Conservation (phyloP, 2,888 invertebrate species). For the Lypha dubia region DNA sequence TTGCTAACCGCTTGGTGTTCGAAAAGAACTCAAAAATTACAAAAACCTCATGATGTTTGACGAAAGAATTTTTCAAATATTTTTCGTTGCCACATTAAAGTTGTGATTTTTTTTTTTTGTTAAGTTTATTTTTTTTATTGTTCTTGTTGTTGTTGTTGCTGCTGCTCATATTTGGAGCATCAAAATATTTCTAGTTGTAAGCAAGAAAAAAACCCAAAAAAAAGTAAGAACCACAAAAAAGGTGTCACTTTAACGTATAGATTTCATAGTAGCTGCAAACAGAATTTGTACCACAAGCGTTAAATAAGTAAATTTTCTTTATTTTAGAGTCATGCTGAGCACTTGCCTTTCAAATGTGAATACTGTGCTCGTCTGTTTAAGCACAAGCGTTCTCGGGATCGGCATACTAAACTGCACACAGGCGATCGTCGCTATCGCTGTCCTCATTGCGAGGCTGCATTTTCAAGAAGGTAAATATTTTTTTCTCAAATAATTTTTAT, state of each 20-base stretch:
- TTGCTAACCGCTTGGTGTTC: constrained; percentile 57
- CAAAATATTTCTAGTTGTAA: constrained; percentile 67
- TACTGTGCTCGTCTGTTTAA: constrained; percentile 96
- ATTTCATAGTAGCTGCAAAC: background rate
- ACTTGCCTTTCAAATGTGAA: constrained; percentile 95
- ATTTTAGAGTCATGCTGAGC: constrained; percentile 93
- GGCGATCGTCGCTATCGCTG: constrained; percentile 96
- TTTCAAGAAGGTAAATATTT: constrained; percentile 91
- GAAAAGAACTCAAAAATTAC: constrained; percentile 39
- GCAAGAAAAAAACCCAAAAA: background rate
- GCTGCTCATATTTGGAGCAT: background rate
- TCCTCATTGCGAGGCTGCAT: constrained; percentile 94
- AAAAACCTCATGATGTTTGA: constrained; percentile 58
- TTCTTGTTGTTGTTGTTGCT: constrained; percentile 1
- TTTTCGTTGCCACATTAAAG: constrained; percentile 64
- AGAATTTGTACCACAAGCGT: constrained; percentile 26
- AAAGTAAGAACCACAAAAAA: background rate
- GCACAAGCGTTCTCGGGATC: constrained; percentile 96
- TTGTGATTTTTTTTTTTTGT: constrained; percentile 45
- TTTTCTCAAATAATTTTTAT: background rate
- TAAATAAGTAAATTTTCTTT: background rate
- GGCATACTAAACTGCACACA: constrained; percentile 96
- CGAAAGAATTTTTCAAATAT: constrained; percentile 56
- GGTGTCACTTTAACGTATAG: constrained; percentile 3
- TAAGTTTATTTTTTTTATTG: no score